Percentiles rank a stretch among this genome's conserved stretches.
phyloP scores from a whole-genome alignment of 2,888 invertebrate species.

The Dryobotodes eremita region DNA sequence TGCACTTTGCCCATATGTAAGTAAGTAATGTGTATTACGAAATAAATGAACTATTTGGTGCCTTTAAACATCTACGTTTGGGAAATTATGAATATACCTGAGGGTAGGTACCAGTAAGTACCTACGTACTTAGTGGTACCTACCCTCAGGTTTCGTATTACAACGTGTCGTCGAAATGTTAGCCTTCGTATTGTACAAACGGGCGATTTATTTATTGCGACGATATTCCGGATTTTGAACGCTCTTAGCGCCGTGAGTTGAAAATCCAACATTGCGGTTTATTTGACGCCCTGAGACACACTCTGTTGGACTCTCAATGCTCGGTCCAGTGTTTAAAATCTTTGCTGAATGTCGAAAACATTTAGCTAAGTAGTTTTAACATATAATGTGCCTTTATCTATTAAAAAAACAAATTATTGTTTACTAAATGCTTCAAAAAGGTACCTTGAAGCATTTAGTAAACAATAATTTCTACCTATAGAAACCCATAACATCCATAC shows the following conservation, averaged over 20 bases:
- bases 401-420: background rate
- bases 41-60: background rate
- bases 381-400: background rate
- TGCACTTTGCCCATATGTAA: background rate
- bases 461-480: too few relatives aligned
- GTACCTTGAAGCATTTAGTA: background rate
- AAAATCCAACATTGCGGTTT: background rate
- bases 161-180: background rate
- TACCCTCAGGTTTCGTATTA: conserved; percentile 22
- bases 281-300: too few relatives aligned
- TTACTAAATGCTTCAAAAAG: background rate
- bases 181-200: background rate
- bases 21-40: background rate
- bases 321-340: background rate
- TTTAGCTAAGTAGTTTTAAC: background rate
- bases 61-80: background rate
- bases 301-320: background rate
- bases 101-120: too few relatives aligned
- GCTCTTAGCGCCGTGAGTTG: background rate
- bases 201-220: background rate
- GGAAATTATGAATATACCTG: background rate
- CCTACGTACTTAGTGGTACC: background rate
- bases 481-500: background rate
- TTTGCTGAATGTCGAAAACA: background rate
- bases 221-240: background rate